Evolutionary conservation across 2,113 vertebrate genomes (phyloP), one percentile per base, ranked within the genome.

Genomic region (Dicentrarchus labrax): DNA sequence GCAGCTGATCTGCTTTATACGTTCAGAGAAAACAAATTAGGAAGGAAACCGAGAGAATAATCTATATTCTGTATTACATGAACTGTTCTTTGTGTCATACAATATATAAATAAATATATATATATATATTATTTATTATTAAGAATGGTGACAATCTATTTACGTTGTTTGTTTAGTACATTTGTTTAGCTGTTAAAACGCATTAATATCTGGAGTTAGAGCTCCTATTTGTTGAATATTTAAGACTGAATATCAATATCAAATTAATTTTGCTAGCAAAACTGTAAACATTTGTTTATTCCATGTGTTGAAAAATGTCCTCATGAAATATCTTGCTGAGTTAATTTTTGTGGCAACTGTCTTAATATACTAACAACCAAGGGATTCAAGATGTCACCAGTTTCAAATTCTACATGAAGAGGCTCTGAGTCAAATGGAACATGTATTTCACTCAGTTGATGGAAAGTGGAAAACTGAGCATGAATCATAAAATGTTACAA

Each of bases 271-370:
- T 13, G 15, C 24, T 38, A 45, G 43, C 43, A 22, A 38, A 67
- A 60, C 60, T 43, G 43, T 38, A 11, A 66, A 67, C 41, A 9
- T 19, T 7, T 67, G 48, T 72, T 71, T 50, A 15, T 76, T 76
- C 17, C 38, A 16, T 13, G 47, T 74, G 30, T 30, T 30, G 30
- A 30, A 30, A 30, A 30, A 30, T 30, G 30, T 30, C 30, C 30
- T 3, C 30, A 30, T 30, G 1, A 60, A 77, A 72, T 38, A 69
- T 54, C 11, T 38, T n/a, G 30, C 36, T 11, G 45, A 50, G 24
- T 67, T 62, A 68, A 64, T 80, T 64, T 70, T 64, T 80, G 43
- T 70, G 76, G 51, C 68, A 72, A n/a, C 54, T 78, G 56, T 86
- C 50, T n/a, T 60, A 41, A 48, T 59, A 39, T 51, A 57, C 67